phyloP scores from a whole-genome alignment of 1,140 invertebrate species.

The Elymnias hypermnestra region DNA sequence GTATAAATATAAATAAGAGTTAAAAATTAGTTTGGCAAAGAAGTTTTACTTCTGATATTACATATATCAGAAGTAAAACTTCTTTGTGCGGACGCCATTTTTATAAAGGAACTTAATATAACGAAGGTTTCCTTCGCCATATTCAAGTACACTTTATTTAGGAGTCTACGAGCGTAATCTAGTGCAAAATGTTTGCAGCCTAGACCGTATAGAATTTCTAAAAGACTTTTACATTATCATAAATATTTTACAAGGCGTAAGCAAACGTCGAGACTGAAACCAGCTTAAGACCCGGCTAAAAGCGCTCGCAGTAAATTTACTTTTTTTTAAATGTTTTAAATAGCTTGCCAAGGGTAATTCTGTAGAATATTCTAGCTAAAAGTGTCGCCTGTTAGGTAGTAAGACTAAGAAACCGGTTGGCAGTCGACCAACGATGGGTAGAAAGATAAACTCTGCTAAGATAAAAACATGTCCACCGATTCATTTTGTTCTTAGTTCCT shows the following conservation, averaged over 20 bases:
- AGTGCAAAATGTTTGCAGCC: no score
- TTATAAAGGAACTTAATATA: no score
- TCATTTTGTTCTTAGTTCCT: constrained; percentile 23
- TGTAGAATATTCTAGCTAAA: constrained; percentile 26
- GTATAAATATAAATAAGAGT: no score
- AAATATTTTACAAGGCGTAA: constrained; percentile 16
- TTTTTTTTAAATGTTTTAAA: constrained; percentile 22
- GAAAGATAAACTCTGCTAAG: constrained; percentile 24
- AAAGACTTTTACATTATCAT: constrained; percentile 10
- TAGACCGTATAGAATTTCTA: no score
- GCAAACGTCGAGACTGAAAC: constrained; percentile 11
- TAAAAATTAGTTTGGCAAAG: no score
- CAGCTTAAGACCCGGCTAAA: constrained; percentile 12
- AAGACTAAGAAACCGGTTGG: constrained; percentile 29
- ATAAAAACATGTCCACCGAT: constrained; percentile 28
- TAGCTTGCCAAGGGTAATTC: constrained; percentile 28
- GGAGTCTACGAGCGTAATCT: no score
- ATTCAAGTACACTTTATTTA: no score
- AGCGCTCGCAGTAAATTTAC: constrained; percentile 17
- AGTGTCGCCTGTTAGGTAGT: constrained; percentile 26
- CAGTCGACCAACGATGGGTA: constrained; percentile 22
- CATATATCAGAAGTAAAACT: no score
- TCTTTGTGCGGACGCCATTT: no score
- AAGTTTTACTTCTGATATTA: no score
- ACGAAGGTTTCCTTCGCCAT: no score